These are phyloP conservation scores for Troides oblongomaculatus DNA, from an alignment of 2,888 invertebrate genomes.

Conservation along the genomic window DNA sequence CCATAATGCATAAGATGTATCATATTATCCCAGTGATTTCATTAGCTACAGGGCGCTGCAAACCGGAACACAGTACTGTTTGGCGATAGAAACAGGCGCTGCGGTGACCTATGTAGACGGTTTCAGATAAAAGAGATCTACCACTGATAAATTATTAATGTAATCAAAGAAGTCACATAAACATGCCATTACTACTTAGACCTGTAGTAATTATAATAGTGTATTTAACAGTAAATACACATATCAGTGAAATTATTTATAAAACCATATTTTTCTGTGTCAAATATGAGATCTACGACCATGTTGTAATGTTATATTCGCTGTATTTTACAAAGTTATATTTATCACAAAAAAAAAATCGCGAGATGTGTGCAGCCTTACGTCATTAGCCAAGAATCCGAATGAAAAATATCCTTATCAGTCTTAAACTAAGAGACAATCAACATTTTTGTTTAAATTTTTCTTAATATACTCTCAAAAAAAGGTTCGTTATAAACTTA, in stretches of 20 bases:
- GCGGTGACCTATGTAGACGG: too few species aligned
- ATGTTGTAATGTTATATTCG: not conserved
- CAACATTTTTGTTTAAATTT: constrained; percentile 13
- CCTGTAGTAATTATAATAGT: too few species aligned
- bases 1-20: too few species aligned
- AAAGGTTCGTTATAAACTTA: not conserved
- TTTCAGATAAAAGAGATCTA: too few species aligned
- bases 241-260: too few species aligned
- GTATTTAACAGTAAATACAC: not conserved
- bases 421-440: constrained; percentile 16
- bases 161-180: too few species aligned
- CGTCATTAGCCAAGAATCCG: constrained; percentile 23
- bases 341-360: not conserved
- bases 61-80: too few species aligned
- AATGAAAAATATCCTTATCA: constrained; percentile 23
- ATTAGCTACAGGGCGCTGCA: too few species aligned
- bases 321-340: not conserved
- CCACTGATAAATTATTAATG: too few species aligned
- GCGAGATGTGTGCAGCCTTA: constrained; percentile 12
- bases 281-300: not conserved
- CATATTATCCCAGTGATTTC: too few species aligned
- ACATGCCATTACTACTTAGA: too few species aligned
- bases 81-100: too few species aligned
- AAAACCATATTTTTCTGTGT: not conserved
- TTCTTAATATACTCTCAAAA: not conserved